These are phyloP conservation scores for Margaritifera margaritifera DNA, from an alignment of 2,888 invertebrate genomes.

Conservation along the genomic window DNA sequence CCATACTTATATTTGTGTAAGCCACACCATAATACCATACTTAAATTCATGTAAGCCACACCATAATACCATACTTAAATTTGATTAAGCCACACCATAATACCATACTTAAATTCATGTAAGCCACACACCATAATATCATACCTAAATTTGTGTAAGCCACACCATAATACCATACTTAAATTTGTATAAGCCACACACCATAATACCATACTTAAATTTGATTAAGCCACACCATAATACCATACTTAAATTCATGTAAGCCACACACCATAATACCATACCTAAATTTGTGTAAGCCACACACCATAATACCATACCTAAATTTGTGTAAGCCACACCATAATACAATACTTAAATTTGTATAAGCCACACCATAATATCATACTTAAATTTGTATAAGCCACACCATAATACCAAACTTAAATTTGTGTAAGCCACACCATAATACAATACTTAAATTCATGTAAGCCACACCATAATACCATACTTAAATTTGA, in stretches of 20 bases:
- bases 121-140: too few relatives aligned
- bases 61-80: conserved; percentile 18
- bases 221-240: background rate
- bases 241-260: conserved; percentile 15
- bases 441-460: too few relatives aligned
- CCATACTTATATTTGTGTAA: conserved; percentile 11
- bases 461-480: background rate
- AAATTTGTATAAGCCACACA: background rate
- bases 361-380: background rate
- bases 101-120: conserved; percentile 15
- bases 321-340: background rate
- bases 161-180: conserved; percentile 17
- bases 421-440: background rate
- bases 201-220: conserved; percentile 18
- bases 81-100: background rate
- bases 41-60: background rate
- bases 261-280: conserved; percentile 11
- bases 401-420: conserved; percentile 14
- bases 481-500: conserved; percentile 17
- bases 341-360: too few relatives aligned
- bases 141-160: background rate
- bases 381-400: background rate
- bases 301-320: conserved; percentile 17
- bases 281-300: conserved; percentile 4
- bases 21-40: conserved; percentile 14